phyloP scores from a whole-genome alignment of 2,888 invertebrate species.

The Lasioglossum vierecki region DNA sequence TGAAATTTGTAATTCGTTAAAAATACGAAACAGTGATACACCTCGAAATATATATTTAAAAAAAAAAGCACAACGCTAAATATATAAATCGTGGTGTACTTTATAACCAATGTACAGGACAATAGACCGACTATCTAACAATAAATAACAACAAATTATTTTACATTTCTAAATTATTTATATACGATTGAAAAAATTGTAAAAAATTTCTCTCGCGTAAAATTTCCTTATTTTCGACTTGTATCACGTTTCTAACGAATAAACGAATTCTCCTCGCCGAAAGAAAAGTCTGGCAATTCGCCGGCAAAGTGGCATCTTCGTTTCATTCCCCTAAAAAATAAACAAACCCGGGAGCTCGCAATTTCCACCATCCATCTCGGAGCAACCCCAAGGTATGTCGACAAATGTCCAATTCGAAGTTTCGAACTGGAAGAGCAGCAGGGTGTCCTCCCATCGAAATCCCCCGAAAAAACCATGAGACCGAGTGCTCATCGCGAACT shows the following conservation, averaged over 20 bases:
- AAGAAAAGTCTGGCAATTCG: neutral
- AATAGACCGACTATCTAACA: too few relatives aligned
- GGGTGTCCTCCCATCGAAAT: neutral
- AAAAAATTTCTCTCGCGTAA: too few relatives aligned
- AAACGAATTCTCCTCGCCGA: too few relatives aligned
- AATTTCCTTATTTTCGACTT: too few relatives aligned
- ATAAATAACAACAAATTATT: too few relatives aligned
- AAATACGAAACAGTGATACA: neutral
- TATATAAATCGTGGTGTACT: too few relatives aligned
- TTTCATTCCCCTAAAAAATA: neutral
- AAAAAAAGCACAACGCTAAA: too few relatives aligned
- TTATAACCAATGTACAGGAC: too few relatives aligned
- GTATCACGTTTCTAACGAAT: too few relatives aligned
- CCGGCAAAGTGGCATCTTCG: neutral
- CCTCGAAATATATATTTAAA: too few relatives aligned
- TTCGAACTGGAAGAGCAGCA: neutral
- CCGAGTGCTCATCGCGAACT: neutral
- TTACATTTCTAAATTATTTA: too few relatives aligned
- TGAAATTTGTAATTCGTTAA: neutral
- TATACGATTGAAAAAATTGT: too few relatives aligned
- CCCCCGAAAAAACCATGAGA: neutral
- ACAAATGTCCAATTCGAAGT: slow-evolving; percentile 14
- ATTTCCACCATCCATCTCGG: neutral
- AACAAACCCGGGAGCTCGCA: neutral
- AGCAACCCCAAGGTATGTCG: neutral